These are phyloP conservation scores for Pristionchus fissidentatus DNA, from an alignment of 2,888 invertebrate species.

Conservation along the genomic window DNA sequence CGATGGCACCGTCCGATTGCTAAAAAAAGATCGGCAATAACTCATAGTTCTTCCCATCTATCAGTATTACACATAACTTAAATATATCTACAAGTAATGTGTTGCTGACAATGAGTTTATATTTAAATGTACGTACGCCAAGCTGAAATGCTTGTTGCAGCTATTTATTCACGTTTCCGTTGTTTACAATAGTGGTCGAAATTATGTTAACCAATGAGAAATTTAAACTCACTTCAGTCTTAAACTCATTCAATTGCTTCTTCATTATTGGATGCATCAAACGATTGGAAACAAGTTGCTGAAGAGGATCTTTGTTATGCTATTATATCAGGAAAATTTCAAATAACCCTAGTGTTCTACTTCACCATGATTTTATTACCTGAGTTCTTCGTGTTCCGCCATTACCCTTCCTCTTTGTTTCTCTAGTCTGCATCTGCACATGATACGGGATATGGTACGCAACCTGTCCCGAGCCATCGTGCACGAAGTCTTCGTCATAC, in stretches of 20 bases:
- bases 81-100: too few species aligned
- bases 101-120: too few species aligned
- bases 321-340: background rate
- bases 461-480: background rate
- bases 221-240: background rate
- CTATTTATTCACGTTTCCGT: too few species aligned
- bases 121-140: too few species aligned
- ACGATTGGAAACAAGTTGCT: background rate
- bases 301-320: background rate
- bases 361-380: too few species aligned
- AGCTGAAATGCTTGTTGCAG: too few species aligned
- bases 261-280: background rate
- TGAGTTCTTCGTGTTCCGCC: background rate
- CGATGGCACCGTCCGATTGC: background rate
- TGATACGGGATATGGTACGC: background rate
- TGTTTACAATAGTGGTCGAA: background rate
- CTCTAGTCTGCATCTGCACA: background rate
- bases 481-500: constrained; percentile 4
- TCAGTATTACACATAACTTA: too few species aligned
- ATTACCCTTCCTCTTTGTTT: background rate
- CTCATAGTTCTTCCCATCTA: too few species aligned
- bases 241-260: background rate
- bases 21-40: background rate
- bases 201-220: background rate
- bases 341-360: too few species aligned